Conservation (phyloP, 2,888 invertebrate species). For the Icerya purchasi region DNA sequence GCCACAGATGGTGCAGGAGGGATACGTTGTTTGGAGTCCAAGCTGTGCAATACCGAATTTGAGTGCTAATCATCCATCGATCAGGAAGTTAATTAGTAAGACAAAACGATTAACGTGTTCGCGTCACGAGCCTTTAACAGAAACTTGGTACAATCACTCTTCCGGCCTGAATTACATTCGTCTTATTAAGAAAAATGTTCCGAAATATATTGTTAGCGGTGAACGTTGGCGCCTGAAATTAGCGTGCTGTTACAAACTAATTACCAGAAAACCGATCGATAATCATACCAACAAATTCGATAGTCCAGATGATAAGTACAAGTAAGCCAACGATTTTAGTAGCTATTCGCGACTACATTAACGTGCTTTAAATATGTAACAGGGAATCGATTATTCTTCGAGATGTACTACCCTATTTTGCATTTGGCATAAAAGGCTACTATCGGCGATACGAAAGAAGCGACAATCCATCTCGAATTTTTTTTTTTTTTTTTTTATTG, state of each 20-base stretch:
- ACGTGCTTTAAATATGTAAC: no score
- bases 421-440: no score
- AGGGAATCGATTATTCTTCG: no score
- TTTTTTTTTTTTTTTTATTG: neutral
- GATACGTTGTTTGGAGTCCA: slow-evolving; percentile 34
- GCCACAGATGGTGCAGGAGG: no score
- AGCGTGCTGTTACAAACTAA: slow-evolving; percentile 24
- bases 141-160: slow-evolving; percentile 8
- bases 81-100: slow-evolving; percentile 31
- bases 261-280: no score
- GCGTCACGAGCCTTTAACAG: slow-evolving; percentile 15
- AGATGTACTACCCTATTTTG: neutral
- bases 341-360: no score
- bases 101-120: slow-evolving; percentile 27
- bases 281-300: no score
- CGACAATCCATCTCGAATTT: no score
- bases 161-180: slow-evolving; percentile 9
- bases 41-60: slow-evolving; percentile 40
- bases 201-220: slow-evolving; percentile 1
- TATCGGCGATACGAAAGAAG: no score
- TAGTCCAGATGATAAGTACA: no score
- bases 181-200: slow-evolving; percentile 4
- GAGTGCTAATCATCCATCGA: slow-evolving; percentile 30
- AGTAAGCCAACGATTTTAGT: no score
- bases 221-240: no score